Evolutionary conservation across 2,113 vertebrate species (phyloP).

Genomic region (Pionites leucogaster): DNA sequence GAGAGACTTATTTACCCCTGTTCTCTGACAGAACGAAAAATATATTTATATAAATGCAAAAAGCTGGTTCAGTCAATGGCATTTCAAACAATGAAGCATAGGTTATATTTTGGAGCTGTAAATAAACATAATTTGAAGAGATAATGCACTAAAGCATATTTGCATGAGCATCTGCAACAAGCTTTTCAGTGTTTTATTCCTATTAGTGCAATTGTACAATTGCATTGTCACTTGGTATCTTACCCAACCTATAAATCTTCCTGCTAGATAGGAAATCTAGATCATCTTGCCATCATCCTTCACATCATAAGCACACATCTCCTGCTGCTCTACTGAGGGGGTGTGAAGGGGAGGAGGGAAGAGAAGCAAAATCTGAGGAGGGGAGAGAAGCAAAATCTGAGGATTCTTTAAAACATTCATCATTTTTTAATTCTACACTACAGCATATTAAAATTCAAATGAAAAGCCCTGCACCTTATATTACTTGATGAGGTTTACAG

Average conservation of each 20-base stretch:
- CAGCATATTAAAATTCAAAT: slow-evolving; percentile 24
- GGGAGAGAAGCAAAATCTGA: background rate
- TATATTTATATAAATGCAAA: background rate
- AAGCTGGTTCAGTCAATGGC: background rate
- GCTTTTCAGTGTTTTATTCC: background rate
- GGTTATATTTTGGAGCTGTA: background rate
- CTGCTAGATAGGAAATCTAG: slow-evolving; percentile 1
- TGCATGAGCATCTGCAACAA: slow-evolving; percentile 16
- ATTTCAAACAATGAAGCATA: slow-evolving; percentile 27
- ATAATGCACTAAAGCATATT: slow-evolving; percentile 45
- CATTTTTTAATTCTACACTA: slow-evolving; percentile 38
- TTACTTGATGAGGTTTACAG: slow-evolving; percentile 2
- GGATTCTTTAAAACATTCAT: slow-evolving; percentile 26
- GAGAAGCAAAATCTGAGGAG: background rate
- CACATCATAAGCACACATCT: background rate
- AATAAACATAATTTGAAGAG: slow-evolving; percentile 28
- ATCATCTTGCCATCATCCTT: background rate
- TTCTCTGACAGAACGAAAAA: background rate
- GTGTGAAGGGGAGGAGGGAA: background rate
- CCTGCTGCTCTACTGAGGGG: background rate
- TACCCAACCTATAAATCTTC: background rate
- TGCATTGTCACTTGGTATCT: background rate
- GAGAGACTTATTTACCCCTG: background rate
- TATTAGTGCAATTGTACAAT: background rate
- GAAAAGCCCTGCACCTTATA: background rate